Percentiles rank a stretch among this genome's conserved stretches.
Conservation (phyloP, 2,888 invertebrate species). For the Cistogaster globosa region DNA sequence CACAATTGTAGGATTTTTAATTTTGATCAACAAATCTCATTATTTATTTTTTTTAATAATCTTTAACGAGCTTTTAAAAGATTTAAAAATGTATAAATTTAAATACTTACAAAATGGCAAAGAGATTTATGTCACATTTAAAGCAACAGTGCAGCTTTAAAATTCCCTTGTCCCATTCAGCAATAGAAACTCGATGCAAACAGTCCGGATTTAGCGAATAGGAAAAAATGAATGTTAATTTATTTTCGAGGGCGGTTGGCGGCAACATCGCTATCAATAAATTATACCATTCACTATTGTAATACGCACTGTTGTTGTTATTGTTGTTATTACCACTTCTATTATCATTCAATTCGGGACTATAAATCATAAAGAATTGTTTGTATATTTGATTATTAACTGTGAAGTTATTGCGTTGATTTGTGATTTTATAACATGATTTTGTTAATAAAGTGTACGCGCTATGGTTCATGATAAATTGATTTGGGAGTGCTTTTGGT, state of each 20-base stretch:
- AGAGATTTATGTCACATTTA: conserved; percentile 73
- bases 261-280: conserved; percentile 59
- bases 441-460: conserved; percentile 53
- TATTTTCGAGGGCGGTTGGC: conserved; percentile 48
- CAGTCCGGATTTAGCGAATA: conserved; percentile 71
- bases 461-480: conserved; percentile 72
- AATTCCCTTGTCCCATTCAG: conserved; percentile 64
- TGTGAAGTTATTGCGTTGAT: conserved; percentile 5
- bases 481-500: conserved; percentile 76
- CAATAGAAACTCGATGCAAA: conserved; percentile 71
- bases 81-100: no score
- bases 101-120: conserved; percentile 73
- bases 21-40: no score
- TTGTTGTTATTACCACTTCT: conserved; percentile 23
- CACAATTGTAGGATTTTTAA: no score
- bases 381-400: conserved; percentile 57
- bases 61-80: no score
- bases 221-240: conserved; percentile 72
- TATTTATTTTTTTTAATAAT: no score
- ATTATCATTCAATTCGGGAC: conserved; percentile 48
- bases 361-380: conserved; percentile 74
- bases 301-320: conserved; percentile 9
- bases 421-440: conserved; percentile 35
- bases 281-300: conserved; percentile 67
- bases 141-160: conserved; percentile 72